A percentile compares a stretch with the other conserved stretches of the same genome.
phyloP scores from a whole-genome alignment of 2,113 vertebrate species.

The Pseudorasbora parva region DNA sequence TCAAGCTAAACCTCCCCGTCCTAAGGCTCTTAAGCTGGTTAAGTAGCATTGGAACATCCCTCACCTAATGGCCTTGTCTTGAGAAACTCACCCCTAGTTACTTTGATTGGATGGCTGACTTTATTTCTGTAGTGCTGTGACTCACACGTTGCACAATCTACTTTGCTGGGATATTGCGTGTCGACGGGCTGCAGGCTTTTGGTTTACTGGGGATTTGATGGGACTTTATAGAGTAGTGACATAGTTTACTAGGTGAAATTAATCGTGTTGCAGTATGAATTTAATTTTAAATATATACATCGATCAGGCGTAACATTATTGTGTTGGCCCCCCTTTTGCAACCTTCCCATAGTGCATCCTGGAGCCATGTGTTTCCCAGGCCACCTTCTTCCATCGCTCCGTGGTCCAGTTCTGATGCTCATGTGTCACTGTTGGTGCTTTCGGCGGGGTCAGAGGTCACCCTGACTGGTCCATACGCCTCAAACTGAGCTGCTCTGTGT shows the following conservation, averaged over 20 bases:
- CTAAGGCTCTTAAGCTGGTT: conserved; percentile 53
- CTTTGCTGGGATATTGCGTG: conserved; percentile 21
- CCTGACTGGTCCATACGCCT: too few species aligned
- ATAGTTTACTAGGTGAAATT: background rate
- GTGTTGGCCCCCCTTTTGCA: too few species aligned
- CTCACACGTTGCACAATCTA: too few species aligned
- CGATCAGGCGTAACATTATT: too few species aligned
- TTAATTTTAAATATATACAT: too few species aligned
- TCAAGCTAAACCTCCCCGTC: conserved; percentile 43
- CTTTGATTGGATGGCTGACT: background rate
- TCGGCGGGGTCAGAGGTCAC: too few species aligned
- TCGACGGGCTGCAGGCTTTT: conserved; percentile 2
- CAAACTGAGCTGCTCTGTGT: too few species aligned
- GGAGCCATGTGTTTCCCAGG: too few species aligned
- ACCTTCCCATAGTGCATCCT: too few species aligned
- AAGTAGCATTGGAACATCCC: conserved; percentile 49
- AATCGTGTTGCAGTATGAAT: background rate
- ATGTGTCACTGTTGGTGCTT: too few species aligned
- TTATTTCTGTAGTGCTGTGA: background rate
- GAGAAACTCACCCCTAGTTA: conserved; percentile 9
- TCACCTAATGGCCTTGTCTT: conserved; percentile 20
- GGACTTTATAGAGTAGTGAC: background rate
- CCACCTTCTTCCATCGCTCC: too few species aligned
- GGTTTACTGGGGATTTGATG: conserved; percentile 37
- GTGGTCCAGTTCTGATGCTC: too few species aligned